Evolutionary conservation across 2,113 vertebrate species (phyloP).

Genomic region (Malurus melanocephalus): DNA sequence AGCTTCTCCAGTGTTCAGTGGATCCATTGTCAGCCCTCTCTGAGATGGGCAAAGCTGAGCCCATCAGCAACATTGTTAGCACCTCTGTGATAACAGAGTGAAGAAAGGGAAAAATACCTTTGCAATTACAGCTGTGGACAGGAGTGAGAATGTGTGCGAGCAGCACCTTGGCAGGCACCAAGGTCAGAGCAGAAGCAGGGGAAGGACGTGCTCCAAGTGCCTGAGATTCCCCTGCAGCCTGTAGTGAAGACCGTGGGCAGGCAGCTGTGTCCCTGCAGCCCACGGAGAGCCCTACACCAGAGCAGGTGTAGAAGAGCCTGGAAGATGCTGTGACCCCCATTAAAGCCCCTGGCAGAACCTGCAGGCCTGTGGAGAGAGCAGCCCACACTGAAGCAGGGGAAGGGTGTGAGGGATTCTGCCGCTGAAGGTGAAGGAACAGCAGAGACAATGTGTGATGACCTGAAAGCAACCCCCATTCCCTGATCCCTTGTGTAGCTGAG

Average conservation of each 20-base stretch:
- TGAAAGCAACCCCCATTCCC: neutral
- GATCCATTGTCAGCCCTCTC: neutral
- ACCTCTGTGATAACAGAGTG: neutral
- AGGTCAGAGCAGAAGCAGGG: neutral
- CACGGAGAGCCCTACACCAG: too few species aligned
- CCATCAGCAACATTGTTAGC: neutral
- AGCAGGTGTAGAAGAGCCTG: too few species aligned
- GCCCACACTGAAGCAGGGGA: neutral
- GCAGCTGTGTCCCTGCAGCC: too few species aligned
- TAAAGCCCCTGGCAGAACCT: neutral
- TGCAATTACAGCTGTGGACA: neutral
- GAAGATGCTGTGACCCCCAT: too few species aligned
- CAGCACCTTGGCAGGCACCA: too few species aligned
- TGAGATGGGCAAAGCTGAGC: neutral
- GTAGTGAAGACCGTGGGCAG: fast-evolving
- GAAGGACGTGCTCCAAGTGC: fast-evolving
- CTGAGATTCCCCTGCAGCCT: neutral
- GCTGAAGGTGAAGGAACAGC: neutral
- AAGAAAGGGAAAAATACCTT: neutral
- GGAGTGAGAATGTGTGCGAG: neutral
- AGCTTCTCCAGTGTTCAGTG: neutral
- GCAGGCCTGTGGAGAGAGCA: too few species aligned
- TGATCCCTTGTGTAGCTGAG: fast-evolving
- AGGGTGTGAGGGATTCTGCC: neutral
- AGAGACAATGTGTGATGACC: neutral